phyloP scores from a whole-genome alignment of 2,888 invertebrate species.

The Caenorhabditis auriculariae region DNA sequence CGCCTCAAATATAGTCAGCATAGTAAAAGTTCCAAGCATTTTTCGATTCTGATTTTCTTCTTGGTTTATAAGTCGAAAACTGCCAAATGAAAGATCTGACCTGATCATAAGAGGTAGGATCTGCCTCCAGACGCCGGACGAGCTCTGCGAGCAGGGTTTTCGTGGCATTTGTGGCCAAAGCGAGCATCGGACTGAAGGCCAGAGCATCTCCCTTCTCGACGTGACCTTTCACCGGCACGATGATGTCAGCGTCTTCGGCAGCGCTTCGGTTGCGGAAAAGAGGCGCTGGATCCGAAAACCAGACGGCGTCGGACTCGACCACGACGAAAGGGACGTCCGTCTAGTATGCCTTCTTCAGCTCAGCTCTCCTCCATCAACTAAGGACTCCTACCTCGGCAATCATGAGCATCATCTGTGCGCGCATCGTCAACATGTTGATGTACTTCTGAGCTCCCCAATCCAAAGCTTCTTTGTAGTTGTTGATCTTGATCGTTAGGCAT shows the following conservation, averaged over 20 bases:
- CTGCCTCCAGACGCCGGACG: conserved; percentile 25
- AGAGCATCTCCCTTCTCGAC: conserved; percentile 30
- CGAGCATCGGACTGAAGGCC: conserved; percentile 58
- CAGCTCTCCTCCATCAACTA: too few relatives aligned
- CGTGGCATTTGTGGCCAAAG: conserved; percentile 42
- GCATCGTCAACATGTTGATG: conserved; percentile 45
- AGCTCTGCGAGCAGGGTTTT: conserved; percentile 42
- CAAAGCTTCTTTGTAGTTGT: conserved; percentile 20
- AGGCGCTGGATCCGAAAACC: conserved; percentile 51
- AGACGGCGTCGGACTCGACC: conserved; percentile 57
- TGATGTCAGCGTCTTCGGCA: conserved; percentile 53
- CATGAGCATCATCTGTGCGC: conserved; percentile 36
- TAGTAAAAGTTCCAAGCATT: too few relatives aligned
- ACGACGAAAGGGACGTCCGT: conserved; percentile 45
- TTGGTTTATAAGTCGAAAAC: too few relatives aligned
- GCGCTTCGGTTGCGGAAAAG: conserved; percentile 30
- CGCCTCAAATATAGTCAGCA: too few relatives aligned
- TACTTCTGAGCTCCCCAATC: conserved; percentile 55
- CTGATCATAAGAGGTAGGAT: conserved; percentile 44
- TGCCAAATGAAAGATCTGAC: conserved; percentile 21
- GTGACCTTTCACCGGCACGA: conserved; percentile 47
- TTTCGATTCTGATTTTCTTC: too few relatives aligned
- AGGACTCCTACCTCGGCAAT: conserved; percentile 27
- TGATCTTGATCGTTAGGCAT: conserved; percentile 9
- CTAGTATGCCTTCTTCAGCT: conserved; percentile 9